Evolutionary conservation across 1,140 invertebrate species (phyloP).

Genomic region (Drosophila nasuta): DNA sequence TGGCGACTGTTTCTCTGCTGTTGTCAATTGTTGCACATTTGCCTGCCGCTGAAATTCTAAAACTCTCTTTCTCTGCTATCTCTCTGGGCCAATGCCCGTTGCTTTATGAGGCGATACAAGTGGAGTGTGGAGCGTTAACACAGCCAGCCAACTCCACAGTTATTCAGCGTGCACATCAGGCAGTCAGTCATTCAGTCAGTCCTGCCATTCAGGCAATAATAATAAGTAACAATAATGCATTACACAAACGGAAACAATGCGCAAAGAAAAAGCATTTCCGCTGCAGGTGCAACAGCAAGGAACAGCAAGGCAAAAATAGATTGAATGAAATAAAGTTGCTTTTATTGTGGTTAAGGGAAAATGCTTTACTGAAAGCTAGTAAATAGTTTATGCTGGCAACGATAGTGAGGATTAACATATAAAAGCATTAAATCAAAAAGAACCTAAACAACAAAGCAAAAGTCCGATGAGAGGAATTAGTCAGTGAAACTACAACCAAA

Average conservation of each 20-base stretch:
- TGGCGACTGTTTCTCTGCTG: slow-evolving; percentile 69
- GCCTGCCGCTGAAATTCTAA: slow-evolving; percentile 37
- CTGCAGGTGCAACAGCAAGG: slow-evolving; percentile 13
- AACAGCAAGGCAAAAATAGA: not conserved
- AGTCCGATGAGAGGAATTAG: not conserved
- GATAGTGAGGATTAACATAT: not conserved
- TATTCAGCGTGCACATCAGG: slow-evolving; percentile 25
- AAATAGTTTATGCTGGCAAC: not conserved
- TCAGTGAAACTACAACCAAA: too few relatives aligned
- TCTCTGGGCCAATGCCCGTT: slow-evolving; percentile 68
- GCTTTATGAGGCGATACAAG: slow-evolving; percentile 48
- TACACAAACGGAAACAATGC: slow-evolving; percentile 27
- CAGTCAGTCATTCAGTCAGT: slow-evolving; percentile 11
- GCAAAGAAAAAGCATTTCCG: slow-evolving; percentile 25
- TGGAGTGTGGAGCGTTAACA: slow-evolving; percentile 16
- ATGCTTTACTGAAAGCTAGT: not conserved
- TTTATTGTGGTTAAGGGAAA: not conserved
- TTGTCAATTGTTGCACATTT: slow-evolving; percentile 83
- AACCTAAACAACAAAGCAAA: not conserved
- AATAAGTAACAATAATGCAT: slow-evolving; percentile 40
- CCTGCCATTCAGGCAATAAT: slow-evolving; percentile 10
- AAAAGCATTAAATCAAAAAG: not conserved
- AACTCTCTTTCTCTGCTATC: not conserved
- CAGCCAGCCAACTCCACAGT: slow-evolving; percentile 19
- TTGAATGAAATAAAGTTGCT: not conserved